phyloP scores from a whole-genome alignment of 2,797 vertebrate genomes.

The Pelochelys cantorii region DNA sequence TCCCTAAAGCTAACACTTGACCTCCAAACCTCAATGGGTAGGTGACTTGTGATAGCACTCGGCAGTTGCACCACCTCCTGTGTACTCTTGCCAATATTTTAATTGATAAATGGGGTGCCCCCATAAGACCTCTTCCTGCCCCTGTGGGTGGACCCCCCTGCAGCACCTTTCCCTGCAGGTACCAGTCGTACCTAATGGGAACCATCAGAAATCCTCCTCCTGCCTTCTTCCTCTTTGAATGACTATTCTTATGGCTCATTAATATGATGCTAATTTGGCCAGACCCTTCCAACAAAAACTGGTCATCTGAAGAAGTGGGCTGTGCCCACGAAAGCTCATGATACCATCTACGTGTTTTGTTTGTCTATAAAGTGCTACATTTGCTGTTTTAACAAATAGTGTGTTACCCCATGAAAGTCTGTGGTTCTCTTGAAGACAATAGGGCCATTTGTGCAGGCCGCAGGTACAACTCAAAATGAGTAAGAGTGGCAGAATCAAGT shows the following conservation, averaged over 20 bases:
- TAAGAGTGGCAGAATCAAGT: neutral
- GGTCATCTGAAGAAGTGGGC: too few species aligned
- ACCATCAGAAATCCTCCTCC: neutral
- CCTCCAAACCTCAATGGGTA: neutral
- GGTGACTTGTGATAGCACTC: too few species aligned
- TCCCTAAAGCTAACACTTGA: neutral
- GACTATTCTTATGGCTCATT: neutral
- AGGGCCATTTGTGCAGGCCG: neutral
- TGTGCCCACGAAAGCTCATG: too few species aligned
- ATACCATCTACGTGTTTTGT: too few species aligned
- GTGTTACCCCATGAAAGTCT: accelerated
- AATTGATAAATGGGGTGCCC: too few species aligned
- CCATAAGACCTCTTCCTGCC: too few species aligned
- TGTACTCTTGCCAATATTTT: too few species aligned
- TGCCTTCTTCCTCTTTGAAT: neutral
- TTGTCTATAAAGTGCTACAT: too few species aligned
- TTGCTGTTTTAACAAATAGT: neutral
- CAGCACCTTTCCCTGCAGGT: too few species aligned
- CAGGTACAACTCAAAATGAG: neutral
- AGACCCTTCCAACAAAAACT: neutral
- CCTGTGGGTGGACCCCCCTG: too few species aligned
- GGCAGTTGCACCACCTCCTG: too few species aligned
- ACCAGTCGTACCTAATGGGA: too few species aligned
- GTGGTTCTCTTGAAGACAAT: neutral
- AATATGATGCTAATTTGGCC: neutral